Conservation (phyloP, 1,140 invertebrate genomes). For the Trichoplusia ni region DNA sequence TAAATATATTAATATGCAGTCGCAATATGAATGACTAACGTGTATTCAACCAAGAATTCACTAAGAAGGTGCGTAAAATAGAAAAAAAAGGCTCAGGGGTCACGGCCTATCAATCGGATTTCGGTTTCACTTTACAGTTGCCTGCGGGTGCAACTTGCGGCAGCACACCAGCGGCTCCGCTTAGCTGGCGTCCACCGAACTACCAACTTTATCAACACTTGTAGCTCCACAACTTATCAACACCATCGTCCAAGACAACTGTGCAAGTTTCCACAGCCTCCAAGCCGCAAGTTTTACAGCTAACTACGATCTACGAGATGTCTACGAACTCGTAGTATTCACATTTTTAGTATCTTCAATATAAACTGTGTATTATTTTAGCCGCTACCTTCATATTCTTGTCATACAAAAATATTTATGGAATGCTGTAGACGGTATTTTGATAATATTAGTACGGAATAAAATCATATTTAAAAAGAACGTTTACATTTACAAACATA, state of each 20-base stretch:
- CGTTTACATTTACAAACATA: too few species aligned
- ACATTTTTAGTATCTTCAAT: neutral
- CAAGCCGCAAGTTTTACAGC: neutral
- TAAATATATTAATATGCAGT: neutral
- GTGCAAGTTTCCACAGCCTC: constrained; percentile 18
- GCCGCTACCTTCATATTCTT: too few species aligned
- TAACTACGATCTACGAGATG: constrained; percentile 4
- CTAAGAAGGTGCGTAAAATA: constrained; percentile 16
- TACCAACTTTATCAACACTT: constrained; percentile 10
- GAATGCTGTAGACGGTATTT: too few species aligned
- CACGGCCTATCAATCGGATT: constrained; percentile 35
- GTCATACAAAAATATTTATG: too few species aligned
- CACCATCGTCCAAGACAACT: neutral
- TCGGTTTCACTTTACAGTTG: constrained; percentile 45
- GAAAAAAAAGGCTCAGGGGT: constrained; percentile 38
- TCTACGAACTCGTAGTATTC: neutral
- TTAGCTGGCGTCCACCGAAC: constrained; percentile 14
- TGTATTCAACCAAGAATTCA: too few species aligned
- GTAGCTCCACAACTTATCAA: constrained; percentile 5
- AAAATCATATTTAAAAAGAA: too few species aligned
- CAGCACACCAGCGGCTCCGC: neutral
- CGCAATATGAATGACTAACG: constrained; percentile 1
- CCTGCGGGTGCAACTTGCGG: constrained; percentile 24
- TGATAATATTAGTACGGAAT: too few species aligned
- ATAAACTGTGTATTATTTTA: neutral